Evolutionary conservation across 2,113 vertebrate genomes (phyloP).

Genomic region (Phyllostomus hastatus): DNA sequence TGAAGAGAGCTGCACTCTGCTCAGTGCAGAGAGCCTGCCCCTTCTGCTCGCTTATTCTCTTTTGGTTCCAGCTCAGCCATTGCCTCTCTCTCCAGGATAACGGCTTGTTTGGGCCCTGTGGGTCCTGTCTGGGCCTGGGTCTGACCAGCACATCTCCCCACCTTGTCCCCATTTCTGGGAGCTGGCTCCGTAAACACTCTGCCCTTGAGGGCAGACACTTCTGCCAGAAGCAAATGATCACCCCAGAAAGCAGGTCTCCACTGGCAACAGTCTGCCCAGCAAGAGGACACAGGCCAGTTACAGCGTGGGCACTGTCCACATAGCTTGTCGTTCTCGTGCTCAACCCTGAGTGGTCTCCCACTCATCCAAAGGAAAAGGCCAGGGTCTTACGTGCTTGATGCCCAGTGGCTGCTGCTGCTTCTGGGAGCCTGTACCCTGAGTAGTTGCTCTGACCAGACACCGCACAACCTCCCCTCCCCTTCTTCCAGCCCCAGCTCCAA

Average conservation of each 20-base stretch:
- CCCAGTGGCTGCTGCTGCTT: neutral
- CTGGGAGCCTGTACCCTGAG: neutral
- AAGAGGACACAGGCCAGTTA: neutral
- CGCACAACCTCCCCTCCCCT: neutral
- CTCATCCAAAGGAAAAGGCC: neutral
- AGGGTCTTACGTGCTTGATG: neutral
- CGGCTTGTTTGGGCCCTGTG: neutral
- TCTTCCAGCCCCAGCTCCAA: neutral
- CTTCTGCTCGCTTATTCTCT: neutral
- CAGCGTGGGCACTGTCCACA: neutral
- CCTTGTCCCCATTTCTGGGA: neutral
- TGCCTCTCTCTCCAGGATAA: neutral
- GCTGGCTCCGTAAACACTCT: neutral
- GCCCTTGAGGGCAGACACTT: neutral
- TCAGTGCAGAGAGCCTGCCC: neutral
- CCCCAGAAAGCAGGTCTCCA: neutral
- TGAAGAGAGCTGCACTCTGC: neutral
- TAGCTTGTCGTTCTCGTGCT: neutral
- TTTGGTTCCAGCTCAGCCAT: slow-evolving; percentile 5
- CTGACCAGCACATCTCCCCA: neutral
- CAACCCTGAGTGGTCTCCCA: neutral
- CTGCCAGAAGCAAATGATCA: neutral
- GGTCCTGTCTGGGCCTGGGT: neutral
- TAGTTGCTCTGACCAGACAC: neutral
- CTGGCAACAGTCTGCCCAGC: neutral